Base-by-base conservation (phyloP, 2,113 vertebrate genomes). In the Poecile atricapillus region DNA sequence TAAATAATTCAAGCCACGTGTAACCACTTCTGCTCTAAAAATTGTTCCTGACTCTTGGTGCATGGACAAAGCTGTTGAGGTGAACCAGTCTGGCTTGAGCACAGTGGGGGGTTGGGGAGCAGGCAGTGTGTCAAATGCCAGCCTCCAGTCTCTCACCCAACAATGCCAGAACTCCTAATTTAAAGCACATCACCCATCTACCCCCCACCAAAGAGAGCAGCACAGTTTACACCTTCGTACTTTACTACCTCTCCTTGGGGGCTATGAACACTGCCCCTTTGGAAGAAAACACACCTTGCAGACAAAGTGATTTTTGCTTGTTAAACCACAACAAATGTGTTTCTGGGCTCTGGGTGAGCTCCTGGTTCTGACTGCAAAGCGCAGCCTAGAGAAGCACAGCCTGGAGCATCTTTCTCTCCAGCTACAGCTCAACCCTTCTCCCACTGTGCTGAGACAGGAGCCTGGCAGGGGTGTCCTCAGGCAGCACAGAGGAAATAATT, bases 1-100 rank as follows among this genome's bases (percentile, higher is more conserved):
- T 98, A 98, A 98, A 98, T 98, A 98, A 98, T 98, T 98, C 97
- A 98, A 97, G 97, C 94, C 96, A 97, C 77, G 52, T 98, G 95
- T 97, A 98, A 96, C 96, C 43, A 89, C 92, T 98, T 97, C 94
- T 87, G 89, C 97, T 98, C 97, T 96, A 97, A 97, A 98, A 97
- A 97, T 96, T 97, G 92, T 97, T 96, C 87, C 93, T 97, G 94
- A 92, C 92, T 96, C 94, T 96, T 86, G 56, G 83, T 94, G 91
- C 95, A 92, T 53, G 77, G 83, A 74, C 82, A 74, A 89, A 33
- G 83, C 79, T 87, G 62, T 52, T 95, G 91, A 87, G 86, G 65
- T 69, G 60, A 93, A 17, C 53, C 85, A 82, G 92, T 39, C 73
- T 27, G 23, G 30, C 44, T 44, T 19, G 30, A 84, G 35, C 69